phyloP scores from a whole-genome alignment of 2,888 invertebrate species.

The Drosophila nr. fundita region DNA sequence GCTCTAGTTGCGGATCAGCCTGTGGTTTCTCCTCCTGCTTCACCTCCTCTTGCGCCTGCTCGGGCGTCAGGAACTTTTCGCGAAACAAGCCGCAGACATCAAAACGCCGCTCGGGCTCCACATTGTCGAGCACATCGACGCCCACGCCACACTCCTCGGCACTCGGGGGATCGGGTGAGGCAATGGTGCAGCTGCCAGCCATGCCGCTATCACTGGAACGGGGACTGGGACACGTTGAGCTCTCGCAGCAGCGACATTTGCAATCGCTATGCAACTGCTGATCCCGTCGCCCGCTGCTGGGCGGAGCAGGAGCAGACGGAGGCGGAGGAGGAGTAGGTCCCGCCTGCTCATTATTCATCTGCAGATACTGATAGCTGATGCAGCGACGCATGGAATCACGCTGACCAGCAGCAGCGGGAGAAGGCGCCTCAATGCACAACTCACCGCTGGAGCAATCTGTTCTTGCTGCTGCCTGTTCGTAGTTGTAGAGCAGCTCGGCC shows the following conservation, averaged over 20 bases:
- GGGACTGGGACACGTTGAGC: slow-evolving; percentile 89
- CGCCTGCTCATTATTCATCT: slow-evolving; percentile 69
- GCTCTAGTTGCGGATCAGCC: neutral
- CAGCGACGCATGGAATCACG: slow-evolving; percentile 85
- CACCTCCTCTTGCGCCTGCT: slow-evolving; percentile 62
- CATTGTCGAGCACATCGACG: slow-evolving; percentile 58
- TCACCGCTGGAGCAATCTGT: slow-evolving; percentile 67
- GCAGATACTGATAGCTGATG: slow-evolving; percentile 86
- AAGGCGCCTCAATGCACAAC: slow-evolving; percentile 62
- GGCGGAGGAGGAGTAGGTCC: slow-evolving; percentile 24
- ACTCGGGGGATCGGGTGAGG: slow-evolving; percentile 88
- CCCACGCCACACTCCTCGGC: slow-evolving; percentile 56
- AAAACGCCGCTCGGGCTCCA: slow-evolving; percentile 77
- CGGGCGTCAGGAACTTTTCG: slow-evolving; percentile 82
- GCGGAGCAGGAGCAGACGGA: slow-evolving; percentile 6
- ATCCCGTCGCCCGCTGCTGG: slow-evolving; percentile 15
- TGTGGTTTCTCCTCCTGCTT: neutral
- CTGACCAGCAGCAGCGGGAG: slow-evolving; percentile 2
- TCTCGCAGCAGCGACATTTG: slow-evolving; percentile 87
- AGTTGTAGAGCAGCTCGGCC: slow-evolving; percentile 86
- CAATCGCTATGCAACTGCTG: slow-evolving; percentile 50
- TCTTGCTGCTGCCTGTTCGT: slow-evolving; percentile 85
- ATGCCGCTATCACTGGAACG: slow-evolving; percentile 92
- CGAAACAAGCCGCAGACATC: slow-evolving; percentile 84
- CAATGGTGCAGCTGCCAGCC: slow-evolving; percentile 92